Conservation (phyloP, 2,888 invertebrate species). For the Troides oblongomaculatus region DNA sequence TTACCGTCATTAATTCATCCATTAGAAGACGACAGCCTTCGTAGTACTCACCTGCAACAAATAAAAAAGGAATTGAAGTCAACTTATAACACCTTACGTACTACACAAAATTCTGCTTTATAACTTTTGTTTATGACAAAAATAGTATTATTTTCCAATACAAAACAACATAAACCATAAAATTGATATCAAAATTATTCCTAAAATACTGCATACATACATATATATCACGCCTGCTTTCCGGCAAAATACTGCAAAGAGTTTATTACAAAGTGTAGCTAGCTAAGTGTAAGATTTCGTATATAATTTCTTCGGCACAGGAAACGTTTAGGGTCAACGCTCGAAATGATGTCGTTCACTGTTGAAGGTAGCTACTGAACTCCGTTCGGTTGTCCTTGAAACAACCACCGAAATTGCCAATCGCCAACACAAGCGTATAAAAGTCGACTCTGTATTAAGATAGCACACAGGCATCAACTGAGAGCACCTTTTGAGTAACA, state of each 20-base stretch:
- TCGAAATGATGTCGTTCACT: slow-evolving; percentile 75
- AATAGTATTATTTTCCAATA: no score
- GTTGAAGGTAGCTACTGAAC: slow-evolving; percentile 75
- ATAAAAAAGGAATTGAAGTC: slow-evolving; percentile 34
- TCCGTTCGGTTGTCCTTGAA: slow-evolving; percentile 74
- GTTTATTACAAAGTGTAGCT: slow-evolving; percentile 52
- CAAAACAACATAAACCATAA: no score
- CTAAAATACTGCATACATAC: neutral
- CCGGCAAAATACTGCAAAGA: slow-evolving; percentile 31
- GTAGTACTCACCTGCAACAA: slow-evolving; percentile 67
- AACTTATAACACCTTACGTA: neutral
- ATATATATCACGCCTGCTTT: no score
- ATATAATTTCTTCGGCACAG: slow-evolving; percentile 64
- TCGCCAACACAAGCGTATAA: slow-evolving; percentile 50
- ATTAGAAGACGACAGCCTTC: slow-evolving; percentile 1
- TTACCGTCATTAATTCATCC: slow-evolving; percentile 49
- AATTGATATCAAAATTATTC: no score
- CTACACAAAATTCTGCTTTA: no score
- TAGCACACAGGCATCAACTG: slow-evolving; percentile 7
- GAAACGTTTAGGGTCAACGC: slow-evolving; percentile 71
- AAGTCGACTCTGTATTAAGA: slow-evolving; percentile 30
- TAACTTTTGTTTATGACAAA: no score
- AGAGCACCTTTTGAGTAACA: slow-evolving; percentile 17
- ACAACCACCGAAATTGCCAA: slow-evolving; percentile 64
- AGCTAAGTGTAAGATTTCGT: slow-evolving; percentile 55